Base-by-base conservation (phyloP, 2,113 vertebrate species). In the Opisthocomus hoazin region DNA sequence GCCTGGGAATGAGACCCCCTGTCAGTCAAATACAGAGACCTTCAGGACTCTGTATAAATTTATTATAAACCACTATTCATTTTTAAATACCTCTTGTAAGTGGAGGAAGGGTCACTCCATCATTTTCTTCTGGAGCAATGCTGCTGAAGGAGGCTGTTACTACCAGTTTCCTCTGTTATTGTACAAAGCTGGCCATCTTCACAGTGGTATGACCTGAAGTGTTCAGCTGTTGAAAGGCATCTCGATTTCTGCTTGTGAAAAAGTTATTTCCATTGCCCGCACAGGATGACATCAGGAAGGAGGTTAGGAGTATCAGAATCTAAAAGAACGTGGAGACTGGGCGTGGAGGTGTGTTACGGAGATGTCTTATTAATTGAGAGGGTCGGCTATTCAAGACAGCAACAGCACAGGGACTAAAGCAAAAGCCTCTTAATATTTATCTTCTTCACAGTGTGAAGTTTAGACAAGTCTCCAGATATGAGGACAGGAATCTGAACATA, bases 11-110 rank as follows among this genome's bases (percentile, higher is more conserved):
- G 74, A 87, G 80, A 54, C 65, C 85, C 63, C 60, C 75, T 90
- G 87, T 95, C 96, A 93, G 71, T 94, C 94, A 93, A 89, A 60
- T 37, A 12, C 66, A 16, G 66, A 93, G 87, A 86, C 87, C 75
- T 96, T 89, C 95, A 92, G 85, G 73, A 60, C 86, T 87, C 78
- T 20, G 1, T 45, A 78, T 91, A 89, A 90, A 93, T 93, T 81
- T 86, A 89, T 95, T 82, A 85, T 85, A 63, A 96, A 26, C 82
- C 58, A 3, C 58, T 92, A 64, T 61, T 93, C 76, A 65, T 93
- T 63, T 94, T 89, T 89, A 90, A 94, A 88, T 45, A 65, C 37
- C 29, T 53, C 60, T 61, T 92, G 68, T 92, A 87, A 83, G 37
- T 15, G 79, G 53, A 70, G 58, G 51, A 85, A 71, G 94, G 73